A percentile compares a stretch with the other conserved stretches of the same genome.
These are phyloP conservation scores for Ophraella communa DNA, from an alignment of 2,888 invertebrate genomes.

Conservation along the genomic window DNA sequence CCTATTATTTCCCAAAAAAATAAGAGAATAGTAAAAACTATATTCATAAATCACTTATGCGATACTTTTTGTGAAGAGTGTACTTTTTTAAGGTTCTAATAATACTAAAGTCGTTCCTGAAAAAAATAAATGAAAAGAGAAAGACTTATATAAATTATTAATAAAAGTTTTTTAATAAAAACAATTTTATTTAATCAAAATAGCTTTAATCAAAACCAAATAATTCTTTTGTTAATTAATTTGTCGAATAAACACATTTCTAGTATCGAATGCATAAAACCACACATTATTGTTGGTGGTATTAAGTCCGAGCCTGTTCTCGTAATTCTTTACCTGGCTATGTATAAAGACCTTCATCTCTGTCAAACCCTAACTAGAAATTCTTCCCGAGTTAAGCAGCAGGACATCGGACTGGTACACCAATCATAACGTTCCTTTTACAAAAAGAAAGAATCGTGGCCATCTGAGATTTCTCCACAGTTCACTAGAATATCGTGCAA, in stretches of 20 bases:
- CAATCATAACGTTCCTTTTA: slow-evolving; percentile 45
- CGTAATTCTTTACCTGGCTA: slow-evolving; percentile 38
- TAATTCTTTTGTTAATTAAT: no score
- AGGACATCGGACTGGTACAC: slow-evolving; percentile 47
- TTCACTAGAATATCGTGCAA: slow-evolving; percentile 38
- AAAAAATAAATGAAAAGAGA: no score
- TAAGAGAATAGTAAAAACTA: no score
- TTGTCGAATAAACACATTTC: background rate
- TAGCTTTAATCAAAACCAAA: no score
- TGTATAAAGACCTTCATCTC: slow-evolving; percentile 48
- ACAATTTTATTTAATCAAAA: no score
- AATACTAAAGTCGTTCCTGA: no score
- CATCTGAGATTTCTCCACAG: slow-evolving; percentile 39
- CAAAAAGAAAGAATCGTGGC: slow-evolving; percentile 36
- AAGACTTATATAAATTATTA: no score
- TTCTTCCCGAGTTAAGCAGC: slow-evolving; percentile 44
- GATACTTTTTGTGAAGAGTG: no score
- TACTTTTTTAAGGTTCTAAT: no score
- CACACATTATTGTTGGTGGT: background rate
- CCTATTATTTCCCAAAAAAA: no score
- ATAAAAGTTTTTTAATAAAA: no score
- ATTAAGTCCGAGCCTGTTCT: slow-evolving; percentile 29
- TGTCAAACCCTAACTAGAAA: slow-evolving; percentile 47
- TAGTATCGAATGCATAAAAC: background rate
- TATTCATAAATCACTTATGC: no score